These are phyloP conservation scores for Hypomecis punctinalis DNA, from an alignment of 2,888 invertebrate species.

Conservation along the genomic window DNA sequence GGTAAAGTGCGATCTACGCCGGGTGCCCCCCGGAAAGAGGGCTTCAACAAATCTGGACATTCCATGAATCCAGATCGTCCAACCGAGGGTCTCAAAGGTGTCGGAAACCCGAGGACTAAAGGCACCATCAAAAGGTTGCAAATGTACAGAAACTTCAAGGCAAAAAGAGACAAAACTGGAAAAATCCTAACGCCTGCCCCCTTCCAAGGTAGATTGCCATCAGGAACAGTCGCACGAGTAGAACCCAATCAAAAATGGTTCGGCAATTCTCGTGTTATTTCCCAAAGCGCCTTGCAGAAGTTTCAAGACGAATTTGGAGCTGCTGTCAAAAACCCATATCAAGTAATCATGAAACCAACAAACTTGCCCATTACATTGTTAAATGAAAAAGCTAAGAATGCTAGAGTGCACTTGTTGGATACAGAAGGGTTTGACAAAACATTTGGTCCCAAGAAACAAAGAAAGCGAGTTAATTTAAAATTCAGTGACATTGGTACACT, in stretches of 20 bases:
- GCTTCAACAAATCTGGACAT: conserved; percentile 94
- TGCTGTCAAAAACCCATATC: conserved; percentile 97
- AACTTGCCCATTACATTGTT: conserved; percentile 96
- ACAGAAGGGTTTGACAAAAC: conserved; percentile 97
- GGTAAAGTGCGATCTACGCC: conserved; percentile 89
- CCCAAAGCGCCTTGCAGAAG: conserved; percentile 94
- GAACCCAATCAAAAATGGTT: conserved; percentile 99
- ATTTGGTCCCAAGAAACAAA: conserved; percentile 96
- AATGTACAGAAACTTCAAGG: conserved; percentile 99
- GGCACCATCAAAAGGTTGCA: conserved; percentile 97
- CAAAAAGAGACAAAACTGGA: conserved; percentile 94
- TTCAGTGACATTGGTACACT: conserved; percentile 92
- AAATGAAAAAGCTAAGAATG: conserved; percentile 95
- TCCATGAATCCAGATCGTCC: conserved; percentile 98
- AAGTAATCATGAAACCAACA: conserved; percentile 98
- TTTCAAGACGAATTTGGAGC: conserved; percentile 98
- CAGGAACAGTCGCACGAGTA: conserved; percentile 96
- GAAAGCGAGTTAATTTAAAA: conserved; percentile 94
- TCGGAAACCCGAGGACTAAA: conserved; percentile 93
- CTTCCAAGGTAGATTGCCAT: conserved; percentile 95
- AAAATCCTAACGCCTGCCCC: conserved; percentile 98
- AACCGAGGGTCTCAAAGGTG: conserved; percentile 91
- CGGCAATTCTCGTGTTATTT: conserved; percentile 98
- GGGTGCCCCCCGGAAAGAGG: conserved; percentile 92
- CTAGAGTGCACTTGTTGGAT: conserved; percentile 96